phyloP scores from a whole-genome alignment of 2,888 invertebrate genomes.

The Campoplex nolae region DNA sequence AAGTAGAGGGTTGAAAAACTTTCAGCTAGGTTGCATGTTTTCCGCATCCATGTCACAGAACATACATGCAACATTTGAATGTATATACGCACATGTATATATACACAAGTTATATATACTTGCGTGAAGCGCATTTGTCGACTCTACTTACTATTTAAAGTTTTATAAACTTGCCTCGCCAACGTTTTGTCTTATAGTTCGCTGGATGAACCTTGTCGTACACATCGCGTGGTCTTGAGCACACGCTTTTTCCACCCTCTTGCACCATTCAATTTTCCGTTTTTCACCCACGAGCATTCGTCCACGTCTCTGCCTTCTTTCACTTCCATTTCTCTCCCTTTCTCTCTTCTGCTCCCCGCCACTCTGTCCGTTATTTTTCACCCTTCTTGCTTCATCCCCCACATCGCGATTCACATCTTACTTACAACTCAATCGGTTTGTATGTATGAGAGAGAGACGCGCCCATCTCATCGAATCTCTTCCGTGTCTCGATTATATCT shows the following conservation, averaged over 20 bases:
- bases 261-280: constrained; percentile 50
- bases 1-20: constrained; percentile 45
- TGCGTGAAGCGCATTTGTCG: constrained; percentile 42
- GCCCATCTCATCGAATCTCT: constrained; percentile 54
- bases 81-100: background rate
- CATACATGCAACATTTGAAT: background rate
- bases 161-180: constrained; percentile 53
- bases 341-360: background rate
- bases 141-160: constrained; percentile 66
- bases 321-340: constrained; percentile 21
- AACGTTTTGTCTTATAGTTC: constrained; percentile 43
- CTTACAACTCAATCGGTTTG: constrained; percentile 2
- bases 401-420: constrained; percentile 43
- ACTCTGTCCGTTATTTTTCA: background rate
- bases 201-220: constrained; percentile 48
- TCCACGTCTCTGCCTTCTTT: constrained; percentile 54
- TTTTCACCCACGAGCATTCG: constrained; percentile 58
- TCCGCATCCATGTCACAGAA: constrained; percentile 52
- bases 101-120: constrained; percentile 20
- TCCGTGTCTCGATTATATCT: constrained; percentile 32
- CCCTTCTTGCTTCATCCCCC: too few relatives aligned
- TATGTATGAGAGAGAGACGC: background rate
- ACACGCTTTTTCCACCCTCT: constrained; percentile 43
- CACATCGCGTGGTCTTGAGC: constrained; percentile 49
- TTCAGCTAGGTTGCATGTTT: constrained; percentile 52